These are phyloP conservation scores for Alviniconcha strummeri DNA, from an alignment of 2,888 invertebrate genomes.

Conservation along the genomic window DNA sequence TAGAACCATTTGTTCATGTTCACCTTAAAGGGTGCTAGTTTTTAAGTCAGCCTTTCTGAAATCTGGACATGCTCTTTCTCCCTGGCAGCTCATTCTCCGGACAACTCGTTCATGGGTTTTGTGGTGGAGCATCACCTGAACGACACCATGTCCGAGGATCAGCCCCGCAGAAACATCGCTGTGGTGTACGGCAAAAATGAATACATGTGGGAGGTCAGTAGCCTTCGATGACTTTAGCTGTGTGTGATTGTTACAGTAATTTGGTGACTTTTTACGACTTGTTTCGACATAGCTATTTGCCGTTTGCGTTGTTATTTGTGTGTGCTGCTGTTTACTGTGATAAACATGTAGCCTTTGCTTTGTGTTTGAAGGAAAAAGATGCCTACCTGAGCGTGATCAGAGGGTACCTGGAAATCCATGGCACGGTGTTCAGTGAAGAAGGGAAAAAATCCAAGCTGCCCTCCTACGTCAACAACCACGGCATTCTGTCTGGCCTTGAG, in stretches of 20 bases:
- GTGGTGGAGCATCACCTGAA: constrained; percentile 72
- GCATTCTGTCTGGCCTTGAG: constrained; percentile 70
- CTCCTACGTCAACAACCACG: constrained; percentile 72
- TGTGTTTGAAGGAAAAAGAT: constrained; percentile 57
- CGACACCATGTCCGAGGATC: constrained; percentile 47
- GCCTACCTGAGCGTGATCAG: constrained; percentile 65
- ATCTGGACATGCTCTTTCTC: no score
- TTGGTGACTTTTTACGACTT: background rate
- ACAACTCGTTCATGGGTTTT: constrained; percentile 76
- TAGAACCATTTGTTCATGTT: no score
- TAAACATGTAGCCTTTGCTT: background rate
- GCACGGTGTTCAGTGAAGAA: constrained; percentile 70
- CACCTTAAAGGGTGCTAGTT: no score
- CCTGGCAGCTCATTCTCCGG: constrained; percentile 73
- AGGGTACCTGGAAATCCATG: constrained; percentile 70
- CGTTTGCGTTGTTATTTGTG: background rate
- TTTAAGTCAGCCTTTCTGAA: no score
- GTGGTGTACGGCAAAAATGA: constrained; percentile 75
- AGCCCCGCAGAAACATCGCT: constrained; percentile 62
- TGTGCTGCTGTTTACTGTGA: background rate
- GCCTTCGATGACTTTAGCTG: background rate
- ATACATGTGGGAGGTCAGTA: constrained; percentile 74
- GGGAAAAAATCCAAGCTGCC: constrained; percentile 50
- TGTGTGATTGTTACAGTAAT: background rate
- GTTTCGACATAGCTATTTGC: background rate